Conservation (phyloP, 2,888 invertebrate species). For the Eucriotettix oculatus region DNA sequence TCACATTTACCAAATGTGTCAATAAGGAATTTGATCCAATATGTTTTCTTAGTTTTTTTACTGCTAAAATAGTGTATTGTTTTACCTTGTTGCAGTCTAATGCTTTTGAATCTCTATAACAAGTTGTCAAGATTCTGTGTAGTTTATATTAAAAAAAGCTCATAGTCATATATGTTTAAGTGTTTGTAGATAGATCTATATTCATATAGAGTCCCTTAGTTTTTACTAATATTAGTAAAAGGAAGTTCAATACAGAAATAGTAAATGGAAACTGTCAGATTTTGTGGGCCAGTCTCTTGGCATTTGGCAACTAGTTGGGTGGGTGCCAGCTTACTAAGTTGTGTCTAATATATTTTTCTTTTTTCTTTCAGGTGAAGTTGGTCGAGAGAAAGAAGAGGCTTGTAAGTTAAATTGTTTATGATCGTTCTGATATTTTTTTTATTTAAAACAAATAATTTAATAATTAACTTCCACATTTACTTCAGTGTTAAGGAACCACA, state of each 20-base stretch:
- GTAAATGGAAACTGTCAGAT: background rate
- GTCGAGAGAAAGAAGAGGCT: conserved; percentile 30
- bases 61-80: no score
- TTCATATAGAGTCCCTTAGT: no score
- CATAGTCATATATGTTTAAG: no score
- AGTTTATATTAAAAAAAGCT: no score
- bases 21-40: no score
- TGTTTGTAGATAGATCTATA: no score
- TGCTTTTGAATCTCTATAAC: no score
- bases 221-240: background rate
- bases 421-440: no score
- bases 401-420: conserved; percentile 36
- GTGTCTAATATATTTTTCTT: conserved; percentile 4
- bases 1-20: no score
- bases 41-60: no score
- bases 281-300: background rate
- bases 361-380: conserved; percentile 29
- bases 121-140: no score
- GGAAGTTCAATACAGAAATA: conserved; percentile 5
- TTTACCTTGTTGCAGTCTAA: no score
- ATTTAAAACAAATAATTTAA: background rate
- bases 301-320: background rate
- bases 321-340: background rate
- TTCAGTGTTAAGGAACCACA: conserved; percentile 56
- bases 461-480: conserved; percentile 6